Base-by-base conservation (phyloP, 2,797 vertebrate genomes). In the Chloroceryle amazona region DNA sequence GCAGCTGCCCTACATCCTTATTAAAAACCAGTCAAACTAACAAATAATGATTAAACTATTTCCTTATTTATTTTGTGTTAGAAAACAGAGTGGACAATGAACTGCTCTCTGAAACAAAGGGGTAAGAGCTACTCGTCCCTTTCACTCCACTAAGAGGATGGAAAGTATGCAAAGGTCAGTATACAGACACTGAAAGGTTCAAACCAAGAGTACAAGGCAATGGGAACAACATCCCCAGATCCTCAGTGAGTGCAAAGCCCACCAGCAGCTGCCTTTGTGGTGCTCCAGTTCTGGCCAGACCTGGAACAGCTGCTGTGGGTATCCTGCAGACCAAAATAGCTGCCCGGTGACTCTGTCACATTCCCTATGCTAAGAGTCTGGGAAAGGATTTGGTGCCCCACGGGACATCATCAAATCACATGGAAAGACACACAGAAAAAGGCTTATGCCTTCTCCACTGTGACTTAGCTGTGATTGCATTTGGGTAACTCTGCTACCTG, bases 61-160 rank as follows among this genome's bases (percentile, higher is more conserved):
- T 95, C 85, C 89, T 86, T 95, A 94, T 96, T 94, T 97, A 92
- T 94, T 96, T 92, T 96, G 81, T 94, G 89, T 94, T 94, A 94
- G 94, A 94, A 96, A 97, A 90, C 82, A 93, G 70, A 93, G 70
- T 60, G 57, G 90, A 97, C 84, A 95, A 95, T 96, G 82, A 81
- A 86, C 75, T 67, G 60, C 65, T 95, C 68, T 94, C 87, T 96
- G 94, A 97, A 97, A 96, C 90, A 96, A 97, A 94, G 73, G 37
- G 67, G 41, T 26, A 81, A 93, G 93, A 91, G 84, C 82, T 95
- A 81, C 90, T 91, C 46, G 0, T 91, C 47, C 68, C 37, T 91
- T 91, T 96, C 89, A 95, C 46, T 91, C 31, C 52, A 44, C 12
- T 78, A 68, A 95, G 85, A 90, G 81, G 84, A 85, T 82, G 74